Conservation (phyloP, 2,113 vertebrate species). For the Hemicordylus capensis region DNA sequence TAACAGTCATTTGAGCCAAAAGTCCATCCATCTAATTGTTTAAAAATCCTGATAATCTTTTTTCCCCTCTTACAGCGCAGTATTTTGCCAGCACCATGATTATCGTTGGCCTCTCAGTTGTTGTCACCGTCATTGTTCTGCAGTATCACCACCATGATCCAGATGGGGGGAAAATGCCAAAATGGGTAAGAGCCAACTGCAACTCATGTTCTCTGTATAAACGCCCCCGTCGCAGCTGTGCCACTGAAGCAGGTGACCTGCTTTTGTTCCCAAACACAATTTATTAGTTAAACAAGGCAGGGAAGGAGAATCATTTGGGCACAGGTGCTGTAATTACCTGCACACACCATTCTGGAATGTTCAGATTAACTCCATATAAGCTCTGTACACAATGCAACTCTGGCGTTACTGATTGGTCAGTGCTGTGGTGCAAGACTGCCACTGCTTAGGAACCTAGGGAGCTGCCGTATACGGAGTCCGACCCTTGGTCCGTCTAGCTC, state of each 20-base stretch:
- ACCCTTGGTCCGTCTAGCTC: too few species aligned
- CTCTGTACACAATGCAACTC: not conserved
- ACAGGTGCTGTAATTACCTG: not conserved
- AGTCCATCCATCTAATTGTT: not conserved
- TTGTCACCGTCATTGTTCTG: slow-evolving; percentile 92
- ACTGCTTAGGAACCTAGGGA: too few species aligned
- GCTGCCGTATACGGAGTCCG: too few species aligned
- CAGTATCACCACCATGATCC: slow-evolving; percentile 96
- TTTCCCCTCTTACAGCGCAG: slow-evolving; percentile 81
- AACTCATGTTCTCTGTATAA: not conserved
- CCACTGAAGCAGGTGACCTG: not conserved
- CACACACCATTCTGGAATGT: not conserved
- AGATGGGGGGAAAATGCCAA: slow-evolving; percentile 93
- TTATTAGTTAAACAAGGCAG: not conserved
- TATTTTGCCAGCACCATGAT: slow-evolving; percentile 98
- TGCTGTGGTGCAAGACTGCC: too few species aligned
- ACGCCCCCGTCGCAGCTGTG: not conserved
- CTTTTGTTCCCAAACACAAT: slow-evolving; percentile 9
- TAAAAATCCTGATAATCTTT: not conserved
- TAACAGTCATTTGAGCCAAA: not conserved
- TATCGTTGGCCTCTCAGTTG: slow-evolving; percentile 94
- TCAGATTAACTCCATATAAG: not conserved
- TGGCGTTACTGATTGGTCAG: too few species aligned
- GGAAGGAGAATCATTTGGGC: not conserved
- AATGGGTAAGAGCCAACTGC: slow-evolving; percentile 85